Evolutionary conservation across 2,797 vertebrate species (phyloP).

Genomic region (Allobates femoralis): DNA sequence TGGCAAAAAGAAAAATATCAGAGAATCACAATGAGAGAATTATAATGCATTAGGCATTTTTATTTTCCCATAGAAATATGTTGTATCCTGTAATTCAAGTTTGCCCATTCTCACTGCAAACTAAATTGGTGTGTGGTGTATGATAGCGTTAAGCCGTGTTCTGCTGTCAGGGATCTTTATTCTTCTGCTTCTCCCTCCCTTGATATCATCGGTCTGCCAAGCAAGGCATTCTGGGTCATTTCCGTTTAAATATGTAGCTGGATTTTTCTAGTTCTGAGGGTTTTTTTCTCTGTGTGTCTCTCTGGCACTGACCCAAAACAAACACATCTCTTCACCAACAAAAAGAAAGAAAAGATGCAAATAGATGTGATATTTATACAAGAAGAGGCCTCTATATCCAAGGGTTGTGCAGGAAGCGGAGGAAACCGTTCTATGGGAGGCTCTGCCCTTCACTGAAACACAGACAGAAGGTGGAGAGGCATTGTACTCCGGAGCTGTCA

Average conservation of each 20-base stretch:
- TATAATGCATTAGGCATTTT: not conserved
- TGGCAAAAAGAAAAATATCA: not conserved
- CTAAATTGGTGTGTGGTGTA: not conserved
- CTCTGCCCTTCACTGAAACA: constrained; percentile 36
- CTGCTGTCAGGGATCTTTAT: constrained; percentile 26
- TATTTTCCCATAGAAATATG: not conserved
- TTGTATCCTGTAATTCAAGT: not conserved
- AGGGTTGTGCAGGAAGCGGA: constrained; percentile 53
- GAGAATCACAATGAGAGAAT: not conserved
- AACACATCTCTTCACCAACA: constrained; percentile 61
- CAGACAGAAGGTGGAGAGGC: constrained; percentile 35
- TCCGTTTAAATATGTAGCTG: constrained; percentile 61
- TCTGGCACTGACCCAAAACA: constrained; percentile 58
- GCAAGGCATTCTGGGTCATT: constrained; percentile 61
- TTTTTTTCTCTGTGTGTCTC: constrained; percentile 40
- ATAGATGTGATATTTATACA: constrained; percentile 63
- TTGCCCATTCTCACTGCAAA: not conserved
- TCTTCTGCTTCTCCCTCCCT: constrained; percentile 43
- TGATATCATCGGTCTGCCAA: constrained; percentile 54
- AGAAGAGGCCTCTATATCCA: constrained; percentile 58
- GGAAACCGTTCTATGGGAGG: constrained; percentile 58
- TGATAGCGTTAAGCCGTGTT: constrained; percentile 7
- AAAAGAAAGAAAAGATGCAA: constrained; percentile 64
- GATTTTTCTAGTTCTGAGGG: constrained; percentile 59
- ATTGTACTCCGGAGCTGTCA: constrained; percentile 40